phyloP scores from a whole-genome alignment of 1,140 invertebrate genomes.

The Achatina immaculata region DNA sequence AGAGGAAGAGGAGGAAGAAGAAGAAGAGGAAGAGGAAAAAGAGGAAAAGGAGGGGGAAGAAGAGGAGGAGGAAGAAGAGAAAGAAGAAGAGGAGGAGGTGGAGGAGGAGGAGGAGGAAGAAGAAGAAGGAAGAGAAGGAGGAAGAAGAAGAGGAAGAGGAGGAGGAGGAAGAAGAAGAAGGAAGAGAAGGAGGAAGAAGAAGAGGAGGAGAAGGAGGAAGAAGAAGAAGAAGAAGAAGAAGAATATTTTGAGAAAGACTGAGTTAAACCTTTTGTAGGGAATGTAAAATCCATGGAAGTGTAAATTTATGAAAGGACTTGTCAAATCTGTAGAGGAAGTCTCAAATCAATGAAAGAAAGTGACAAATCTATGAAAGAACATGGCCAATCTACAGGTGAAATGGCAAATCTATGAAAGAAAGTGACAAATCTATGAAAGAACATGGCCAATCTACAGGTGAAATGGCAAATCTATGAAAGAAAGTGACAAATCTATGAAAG shows the following conservation, averaged over 20 bases:
- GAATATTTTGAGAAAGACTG: no score
- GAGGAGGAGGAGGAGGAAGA: background rate
- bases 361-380: no score
- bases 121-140: background rate
- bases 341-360: no score
- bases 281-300: no score
- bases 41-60: background rate
- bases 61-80: background rate
- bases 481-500: no score
- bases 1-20: background rate
- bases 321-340: no score
- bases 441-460: no score
- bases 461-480: no score
- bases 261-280: background rate
- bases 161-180: background rate
- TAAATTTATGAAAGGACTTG: no score
- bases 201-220: slow-evolving; percentile 10
- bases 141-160: background rate
- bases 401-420: no score
- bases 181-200: background rate
- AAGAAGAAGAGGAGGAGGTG: background rate
- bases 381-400: no score
- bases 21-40: background rate
- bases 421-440: no score
- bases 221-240: background rate